Conservation (phyloP, 2,797 vertebrate species). For the Mallotus villosus region DNA sequence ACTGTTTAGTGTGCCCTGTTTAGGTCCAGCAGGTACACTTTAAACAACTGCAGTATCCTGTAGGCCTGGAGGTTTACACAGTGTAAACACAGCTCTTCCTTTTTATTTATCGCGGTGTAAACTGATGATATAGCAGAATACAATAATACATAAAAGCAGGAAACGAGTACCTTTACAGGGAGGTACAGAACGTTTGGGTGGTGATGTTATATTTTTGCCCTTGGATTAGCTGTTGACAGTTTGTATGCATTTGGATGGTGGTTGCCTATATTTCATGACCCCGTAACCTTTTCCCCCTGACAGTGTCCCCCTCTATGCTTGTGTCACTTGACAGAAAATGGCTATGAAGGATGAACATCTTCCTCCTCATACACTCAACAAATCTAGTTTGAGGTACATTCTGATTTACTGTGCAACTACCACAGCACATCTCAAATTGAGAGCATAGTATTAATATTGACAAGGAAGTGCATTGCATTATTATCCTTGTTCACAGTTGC, state of each 20-base stretch:
- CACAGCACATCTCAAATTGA: conserved; percentile 75
- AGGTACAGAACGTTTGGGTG: conserved; percentile 51
- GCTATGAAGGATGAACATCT: conserved; percentile 65
- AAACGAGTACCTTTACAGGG: conserved; percentile 34
- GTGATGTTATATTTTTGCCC: conserved; percentile 40
- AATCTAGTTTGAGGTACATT: conserved; percentile 74
- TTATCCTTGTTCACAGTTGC: conserved; percentile 73
- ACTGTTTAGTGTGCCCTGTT: conserved; percentile 36
- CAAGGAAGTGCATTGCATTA: conserved; percentile 75
- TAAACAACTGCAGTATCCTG: conserved; percentile 64
- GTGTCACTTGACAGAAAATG: conserved; percentile 19
- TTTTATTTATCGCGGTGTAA: conserved; percentile 60
- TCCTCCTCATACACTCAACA: conserved; percentile 68
- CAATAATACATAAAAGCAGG: conserved; percentile 48
- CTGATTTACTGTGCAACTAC: conserved; percentile 73
- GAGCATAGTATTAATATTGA: conserved; percentile 73
- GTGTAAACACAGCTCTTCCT: conserved; percentile 74
- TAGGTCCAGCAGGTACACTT: conserved; percentile 76
- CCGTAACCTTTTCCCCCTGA: conserved; percentile 40
- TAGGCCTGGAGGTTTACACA: conserved; percentile 64
- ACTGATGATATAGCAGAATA: conserved; percentile 46
- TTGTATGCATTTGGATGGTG: conserved; percentile 57
- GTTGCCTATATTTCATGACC: conserved; percentile 29
- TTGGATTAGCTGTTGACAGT: conserved; percentile 55
- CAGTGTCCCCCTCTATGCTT: conserved; percentile 1